Evolutionary conservation across 2,113 vertebrate genomes (phyloP), one percentile per base, ranked within the genome.

Genomic region (Turnix velox): DNA sequence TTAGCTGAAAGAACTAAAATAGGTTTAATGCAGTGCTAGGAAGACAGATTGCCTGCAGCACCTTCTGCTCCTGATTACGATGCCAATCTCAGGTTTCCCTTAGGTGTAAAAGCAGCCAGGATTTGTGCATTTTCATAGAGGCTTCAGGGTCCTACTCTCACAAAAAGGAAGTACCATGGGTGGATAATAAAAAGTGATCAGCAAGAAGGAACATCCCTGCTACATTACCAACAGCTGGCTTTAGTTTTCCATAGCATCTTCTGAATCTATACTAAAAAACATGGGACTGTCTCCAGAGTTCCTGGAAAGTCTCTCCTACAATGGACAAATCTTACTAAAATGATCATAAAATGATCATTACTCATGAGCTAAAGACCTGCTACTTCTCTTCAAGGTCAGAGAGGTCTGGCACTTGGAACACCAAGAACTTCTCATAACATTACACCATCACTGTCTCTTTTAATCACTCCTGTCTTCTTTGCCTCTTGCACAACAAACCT

Each of bases 51-150:
- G 95, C 74, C 86, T 91, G 39, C 75, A 95, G 88, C 88, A 94
- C 92, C 90, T 94, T 96, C 94, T 96, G 94, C 91, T 96, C 87
- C 93, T 90, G 87, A 94, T 93, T 96, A 93, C 10, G 68, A 87
- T 96, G 94, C 81, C 96, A 96, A 83, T 79, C 78, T 95, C 92
- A 95, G 92, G 89, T 94, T 92, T 91, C 72, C 72, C 55, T 63
- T 39, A 82, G 67, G 87, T 92, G 77, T 76, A 87, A 91, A 94
- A 88, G 58, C 77, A 92, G 84, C 25, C 42, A 91, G 75, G 66
- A 82, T 51, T 11, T 17, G 3, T 57, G 49, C 4, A 1, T 61
- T 90, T 84, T 62, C 58, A 67, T 59, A 79, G 69, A 62, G 42
- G 20, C 52, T 88, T 90, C 49, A 45, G 62, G 85, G 74, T 61